Evolutionary conservation across 2,888 invertebrate genomes (phyloP).

Genomic region (Xylophagus ater): DNA sequence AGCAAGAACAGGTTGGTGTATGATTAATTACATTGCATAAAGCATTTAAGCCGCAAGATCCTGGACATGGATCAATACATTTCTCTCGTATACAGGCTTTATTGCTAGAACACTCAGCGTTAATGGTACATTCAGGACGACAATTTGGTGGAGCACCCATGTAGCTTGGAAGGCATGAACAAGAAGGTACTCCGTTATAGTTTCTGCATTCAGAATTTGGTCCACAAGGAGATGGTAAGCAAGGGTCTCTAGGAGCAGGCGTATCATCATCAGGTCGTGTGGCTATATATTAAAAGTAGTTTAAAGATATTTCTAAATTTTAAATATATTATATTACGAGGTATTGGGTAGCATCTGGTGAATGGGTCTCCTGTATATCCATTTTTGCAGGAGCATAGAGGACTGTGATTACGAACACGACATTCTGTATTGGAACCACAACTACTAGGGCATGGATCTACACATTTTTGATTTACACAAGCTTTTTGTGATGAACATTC

Average conservation of each 20-base stretch:
- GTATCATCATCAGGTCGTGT: slow-evolving; percentile 22
- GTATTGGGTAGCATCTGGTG: slow-evolving; percentile 41
- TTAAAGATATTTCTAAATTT: neutral
- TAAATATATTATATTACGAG: slow-evolving; percentile 41
- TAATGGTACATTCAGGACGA: slow-evolving; percentile 57
- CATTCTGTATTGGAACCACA: slow-evolving; percentile 58
- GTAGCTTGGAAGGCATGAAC: slow-evolving; percentile 50
- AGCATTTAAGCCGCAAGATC: slow-evolving; percentile 60
- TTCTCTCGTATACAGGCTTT: slow-evolving; percentile 57
- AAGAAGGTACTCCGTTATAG: slow-evolving; percentile 48
- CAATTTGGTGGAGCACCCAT: slow-evolving; percentile 60
- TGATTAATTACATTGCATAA: slow-evolving; percentile 60
- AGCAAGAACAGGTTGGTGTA: slow-evolving; percentile 57
- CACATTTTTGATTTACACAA: slow-evolving; percentile 56
- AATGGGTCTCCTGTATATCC: slow-evolving; percentile 65
- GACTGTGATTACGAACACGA: slow-evolving; percentile 56
- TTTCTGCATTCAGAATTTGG: slow-evolving; percentile 55
- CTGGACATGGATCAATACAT: slow-evolving; percentile 62
- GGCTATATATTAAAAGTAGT: slow-evolving; percentile 2
- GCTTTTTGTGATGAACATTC: slow-evolving; percentile 55
- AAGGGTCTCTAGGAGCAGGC: slow-evolving; percentile 51
- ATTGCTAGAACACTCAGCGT: slow-evolving; percentile 55
- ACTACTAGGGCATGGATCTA: slow-evolving; percentile 56
- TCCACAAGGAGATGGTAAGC: slow-evolving; percentile 56
- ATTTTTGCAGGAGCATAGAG: slow-evolving; percentile 54